Percentiles rank a stretch among this genome's conserved stretches.
These are phyloP conservation scores for Sylvilagus bachmani DNA, from an alignment of 2,113 vertebrate species.

Conservation along the genomic window DNA sequence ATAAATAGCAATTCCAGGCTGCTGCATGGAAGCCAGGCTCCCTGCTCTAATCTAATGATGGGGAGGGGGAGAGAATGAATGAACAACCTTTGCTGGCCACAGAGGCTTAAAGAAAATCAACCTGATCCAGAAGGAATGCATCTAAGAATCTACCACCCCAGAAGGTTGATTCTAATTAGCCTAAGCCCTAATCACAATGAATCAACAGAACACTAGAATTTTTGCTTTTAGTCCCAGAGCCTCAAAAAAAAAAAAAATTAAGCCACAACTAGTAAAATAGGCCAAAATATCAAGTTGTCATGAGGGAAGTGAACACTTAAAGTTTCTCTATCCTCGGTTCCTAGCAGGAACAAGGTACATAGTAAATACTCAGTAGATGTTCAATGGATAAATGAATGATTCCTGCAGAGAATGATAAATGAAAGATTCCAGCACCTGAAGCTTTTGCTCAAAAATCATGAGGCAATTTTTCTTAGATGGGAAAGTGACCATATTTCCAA, in stretches of 20 bases:
- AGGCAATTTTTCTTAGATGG: neutral
- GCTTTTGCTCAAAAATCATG: neutral
- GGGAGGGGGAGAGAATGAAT: neutral
- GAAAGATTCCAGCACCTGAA: neutral
- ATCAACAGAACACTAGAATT: neutral
- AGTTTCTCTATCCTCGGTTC: neutral
- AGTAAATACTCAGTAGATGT: neutral
- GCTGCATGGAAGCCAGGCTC: neutral
- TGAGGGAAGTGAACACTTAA: neutral
- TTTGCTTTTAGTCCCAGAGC: neutral
- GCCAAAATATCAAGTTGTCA: neutral
- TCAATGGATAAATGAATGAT: neutral
- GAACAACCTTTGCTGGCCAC: neutral
- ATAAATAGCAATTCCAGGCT: neutral
- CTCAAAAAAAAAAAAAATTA: constrained; percentile 46
- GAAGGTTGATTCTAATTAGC: neutral
- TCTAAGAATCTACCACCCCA: neutral
- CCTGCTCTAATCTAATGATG: neutral
- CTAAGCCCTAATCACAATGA: neutral
- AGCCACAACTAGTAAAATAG: neutral
- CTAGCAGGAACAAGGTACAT: neutral
- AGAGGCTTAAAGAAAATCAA: neutral
- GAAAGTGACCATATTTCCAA: neutral
- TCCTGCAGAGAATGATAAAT: neutral
- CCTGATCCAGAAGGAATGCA: neutral